These are phyloP conservation scores for Cyanoderma ruficeps DNA, from an alignment of 2,113 vertebrate species.

Conservation along the genomic window DNA sequence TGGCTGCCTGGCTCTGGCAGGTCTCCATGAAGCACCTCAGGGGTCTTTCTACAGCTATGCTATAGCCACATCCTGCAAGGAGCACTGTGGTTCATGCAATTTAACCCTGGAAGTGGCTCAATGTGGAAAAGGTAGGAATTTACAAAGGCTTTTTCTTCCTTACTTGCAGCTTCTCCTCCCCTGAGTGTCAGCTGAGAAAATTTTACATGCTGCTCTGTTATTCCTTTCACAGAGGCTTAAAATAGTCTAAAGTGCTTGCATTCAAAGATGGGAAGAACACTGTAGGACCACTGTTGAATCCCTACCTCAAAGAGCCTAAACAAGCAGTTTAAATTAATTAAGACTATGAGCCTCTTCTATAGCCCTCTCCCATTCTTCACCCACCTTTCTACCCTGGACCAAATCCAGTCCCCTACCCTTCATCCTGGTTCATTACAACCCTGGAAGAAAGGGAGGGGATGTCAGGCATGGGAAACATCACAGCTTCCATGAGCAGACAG, in stretches of 20 bases:
- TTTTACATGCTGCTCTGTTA: constrained; percentile 5
- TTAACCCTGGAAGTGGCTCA: not conserved
- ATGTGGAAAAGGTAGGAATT: not conserved
- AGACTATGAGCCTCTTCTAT: not conserved
- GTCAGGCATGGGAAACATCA: not conserved
- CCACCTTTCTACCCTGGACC: not conserved
- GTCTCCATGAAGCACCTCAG: not conserved
- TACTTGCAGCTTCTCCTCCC: not conserved
- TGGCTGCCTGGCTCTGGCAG: not conserved
- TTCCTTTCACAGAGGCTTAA: not conserved
- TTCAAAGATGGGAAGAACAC: not conserved
- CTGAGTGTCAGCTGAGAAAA: not conserved
- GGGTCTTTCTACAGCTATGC: not conserved
- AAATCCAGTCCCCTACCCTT: not conserved
- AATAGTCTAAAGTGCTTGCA: not conserved
- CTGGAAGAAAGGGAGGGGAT: not conserved
- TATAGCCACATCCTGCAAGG: not conserved
- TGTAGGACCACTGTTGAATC: not conserved
- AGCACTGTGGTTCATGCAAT: not conserved
- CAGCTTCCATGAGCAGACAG: not conserved
- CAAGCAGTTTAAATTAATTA: constrained; percentile 2
- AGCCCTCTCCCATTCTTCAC: not conserved
- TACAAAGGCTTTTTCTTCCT: not conserved
- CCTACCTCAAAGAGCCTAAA: not conserved
- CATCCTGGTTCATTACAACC: not conserved